Base-by-base conservation (phyloP, 2,797 vertebrate genomes). In the Pseudochirops corinnae region DNA sequence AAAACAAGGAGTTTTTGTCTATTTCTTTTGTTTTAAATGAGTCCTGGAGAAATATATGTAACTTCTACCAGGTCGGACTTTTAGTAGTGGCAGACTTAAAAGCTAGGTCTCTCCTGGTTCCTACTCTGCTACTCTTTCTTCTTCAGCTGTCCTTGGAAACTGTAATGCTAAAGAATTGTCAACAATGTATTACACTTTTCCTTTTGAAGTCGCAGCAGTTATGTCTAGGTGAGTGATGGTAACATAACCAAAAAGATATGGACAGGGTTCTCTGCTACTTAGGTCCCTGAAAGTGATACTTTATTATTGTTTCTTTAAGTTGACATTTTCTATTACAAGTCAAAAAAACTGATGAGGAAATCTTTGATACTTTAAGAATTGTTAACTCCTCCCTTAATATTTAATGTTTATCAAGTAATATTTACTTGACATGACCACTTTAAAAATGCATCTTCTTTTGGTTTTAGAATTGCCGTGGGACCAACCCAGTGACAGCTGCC, bases 381-480 rank as follows among this genome's bases (percentile, higher is more conserved):
- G 21, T 55, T 90, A 29, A 18, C 55, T 97, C 96, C 94, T 93
- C 53, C 28, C 94, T 92, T 91, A 91, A 90, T 90, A 90, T 95
- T 11, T 92, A 55, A 55, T 55, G 12, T 55, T 55, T 12, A 55
- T 55, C 53, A 55, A 55, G 95, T 87, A 90, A 24, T 93, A 0
- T 58, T 26, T 93, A 94, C 90, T 31, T 93, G 62, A 94, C 46
- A 31, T 52, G 33, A 94, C 74, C 21, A 92, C 7, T 97, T 4
- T 94, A 67, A 90, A 95, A 90, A 6, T 13, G 6, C 3, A 13
- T 67, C 53, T 90, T 96, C 9, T 96, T 95, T 96, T n/a, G 53
- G 74, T 56, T 93, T 95, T 98, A 99, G 99, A 99, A 98, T 98
- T 99, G 97, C 99, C 99, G 0, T 99, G 99, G 99, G 99, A 99